Base-by-base conservation (phyloP, 2,113 vertebrate genomes). In the Epinephelus cyanopodus region DNA sequence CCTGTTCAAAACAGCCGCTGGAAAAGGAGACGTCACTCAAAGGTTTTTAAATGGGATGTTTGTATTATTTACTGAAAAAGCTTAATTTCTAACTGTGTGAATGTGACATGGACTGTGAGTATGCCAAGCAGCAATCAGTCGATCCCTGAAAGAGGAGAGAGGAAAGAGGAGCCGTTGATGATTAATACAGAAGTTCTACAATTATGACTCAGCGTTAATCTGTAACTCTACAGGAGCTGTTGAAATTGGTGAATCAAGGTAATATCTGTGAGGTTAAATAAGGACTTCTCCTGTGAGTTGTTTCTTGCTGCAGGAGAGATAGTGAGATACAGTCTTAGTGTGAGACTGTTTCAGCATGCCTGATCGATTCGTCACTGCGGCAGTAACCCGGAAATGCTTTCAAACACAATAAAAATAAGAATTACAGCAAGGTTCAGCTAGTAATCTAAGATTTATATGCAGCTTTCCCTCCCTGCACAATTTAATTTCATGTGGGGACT, bases 171-270 rank as follows among this genome's bases (percentile, higher is more conserved):
- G 23, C 56, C 1, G 15, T 33, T 64, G 60, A 61, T 77, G 70
- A 87, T 66, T 87, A 54, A 67, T 74, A 21, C 37, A 39, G 14
- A 64, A 77, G 77, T 73, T 66, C 75, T 37, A 63, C 58, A 54
- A 29, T 81, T 61, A 72, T 88, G 87, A 88, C 82, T 90, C 74
- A 21, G 86, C 58, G 18, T 65, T 47, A 60, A 81, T 17, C 42
- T 86, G 9, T 57, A 58, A 29, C 54, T 77, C 74, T 54, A 52
- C 50, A 7, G 64, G 58, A 13, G 15, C 42, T 39, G 33, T 60
- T 37, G 1, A 21, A 75, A 74, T 70, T 23, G 56, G 2, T 47
- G 64, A 84, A 75, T 62, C 68, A 48, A 56, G 70, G 37, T 60
- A 53, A 67, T 66, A 29, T 33, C 67, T 52, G 19, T 13, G 4